A percentile compares a stretch with the other conserved stretches of the same genome.
Conservation (phyloP, 2,113 vertebrate species). For the Diphyllodes magnificus region DNA sequence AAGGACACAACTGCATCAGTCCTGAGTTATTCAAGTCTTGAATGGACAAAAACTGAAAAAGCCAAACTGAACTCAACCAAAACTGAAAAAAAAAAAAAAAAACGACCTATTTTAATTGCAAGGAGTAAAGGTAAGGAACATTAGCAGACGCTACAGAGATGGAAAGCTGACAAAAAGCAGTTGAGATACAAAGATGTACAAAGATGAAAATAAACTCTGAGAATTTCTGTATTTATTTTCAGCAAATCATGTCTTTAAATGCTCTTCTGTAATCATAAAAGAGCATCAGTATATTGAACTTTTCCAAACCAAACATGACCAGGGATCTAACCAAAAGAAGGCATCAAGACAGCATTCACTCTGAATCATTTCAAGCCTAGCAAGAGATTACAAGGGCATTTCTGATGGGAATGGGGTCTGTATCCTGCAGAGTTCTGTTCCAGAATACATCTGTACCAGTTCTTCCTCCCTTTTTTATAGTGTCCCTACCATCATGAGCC, state of each 20-base stretch:
- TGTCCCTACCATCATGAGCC: not conserved
- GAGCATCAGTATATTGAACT: not conserved
- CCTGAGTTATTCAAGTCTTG: not conserved
- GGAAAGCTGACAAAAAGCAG: not conserved
- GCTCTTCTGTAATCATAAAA: not conserved
- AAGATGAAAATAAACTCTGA: not conserved
- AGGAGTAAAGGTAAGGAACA: not conserved
- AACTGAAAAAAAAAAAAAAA: not conserved
- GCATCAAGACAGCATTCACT: not conserved
- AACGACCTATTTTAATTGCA: not conserved
- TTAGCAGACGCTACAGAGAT: not conserved
- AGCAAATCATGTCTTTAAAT: not conserved
- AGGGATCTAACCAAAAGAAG: not conserved
- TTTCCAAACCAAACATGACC: not conserved
- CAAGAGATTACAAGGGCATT: not conserved
- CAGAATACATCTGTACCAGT: rapidly evolving
- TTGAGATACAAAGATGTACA: not conserved
- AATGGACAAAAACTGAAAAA: not conserved
- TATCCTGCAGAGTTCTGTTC: not conserved
- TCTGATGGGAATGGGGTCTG: not conserved
- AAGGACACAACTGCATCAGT: not conserved
- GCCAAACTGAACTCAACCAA: not conserved
- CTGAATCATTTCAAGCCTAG: not conserved
- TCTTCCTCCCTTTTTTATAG: not conserved
- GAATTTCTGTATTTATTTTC: not conserved